A percentile compares a stretch with the other conserved stretches of the same genome.
Evolutionary conservation across 2,888 invertebrate genomes (phyloP).

Genomic region (Seladonia tumulorum): DNA sequence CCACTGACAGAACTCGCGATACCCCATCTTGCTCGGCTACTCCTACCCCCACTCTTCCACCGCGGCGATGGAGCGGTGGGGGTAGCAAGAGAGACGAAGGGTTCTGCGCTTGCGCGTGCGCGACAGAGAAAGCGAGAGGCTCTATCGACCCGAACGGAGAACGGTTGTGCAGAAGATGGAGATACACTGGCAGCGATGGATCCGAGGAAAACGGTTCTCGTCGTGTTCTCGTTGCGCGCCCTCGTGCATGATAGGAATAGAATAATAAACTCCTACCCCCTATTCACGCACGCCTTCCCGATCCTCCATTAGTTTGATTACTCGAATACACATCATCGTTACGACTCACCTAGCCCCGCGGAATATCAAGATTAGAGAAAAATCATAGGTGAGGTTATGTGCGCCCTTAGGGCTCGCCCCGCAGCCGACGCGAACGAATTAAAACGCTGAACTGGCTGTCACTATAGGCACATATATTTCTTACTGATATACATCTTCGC

Average conservation of each 20-base stretch:
- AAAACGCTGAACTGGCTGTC: too few relatives aligned
- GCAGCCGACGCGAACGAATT: background rate
- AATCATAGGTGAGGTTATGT: background rate
- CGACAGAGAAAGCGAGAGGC: slow-evolving; percentile 65
- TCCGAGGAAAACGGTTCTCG: slow-evolving; percentile 25
- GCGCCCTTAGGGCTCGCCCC: background rate
- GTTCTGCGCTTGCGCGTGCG: slow-evolving; percentile 46
- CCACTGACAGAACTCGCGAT: slow-evolving; percentile 79
- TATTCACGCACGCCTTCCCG: background rate
- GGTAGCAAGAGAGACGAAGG: slow-evolving; percentile 29
- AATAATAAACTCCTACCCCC: background rate
- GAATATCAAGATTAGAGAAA: background rate
- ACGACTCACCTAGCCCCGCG: background rate
- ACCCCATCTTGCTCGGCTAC: slow-evolving; percentile 63
- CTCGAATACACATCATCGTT: background rate
- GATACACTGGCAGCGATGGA: slow-evolving; percentile 56
- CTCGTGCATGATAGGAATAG: background rate
- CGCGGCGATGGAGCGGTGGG: background rate
- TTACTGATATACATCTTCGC: too few relatives aligned
- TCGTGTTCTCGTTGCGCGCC: background rate
- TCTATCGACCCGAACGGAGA: slow-evolving; percentile 74
- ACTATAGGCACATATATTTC: too few relatives aligned
- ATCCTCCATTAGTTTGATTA: background rate
- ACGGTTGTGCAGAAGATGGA: slow-evolving; percentile 53
- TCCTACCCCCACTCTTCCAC: slow-evolving; percentile 36